Conservation (phyloP, 1,140 invertebrate species). For the honey bee (Apis mellifera) region Amel_HAv3.1 CM009946.2:6658501-6659000, state of each 20-base stretch:
- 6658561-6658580: not conserved
- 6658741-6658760: slow-evolving; percentile 7
- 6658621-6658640: too few species aligned
- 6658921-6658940: too few species aligned
- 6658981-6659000: not conserved
- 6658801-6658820: not conserved
- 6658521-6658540: too few species aligned
- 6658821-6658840: not conserved
- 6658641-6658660: not conserved
- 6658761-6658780: not conserved
- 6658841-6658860: not conserved
- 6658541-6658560: not conserved
- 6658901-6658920: too few species aligned
- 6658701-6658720: not conserved
- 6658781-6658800: not conserved
- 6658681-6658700: not conserved
- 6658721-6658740: slow-evolving; percentile 13
- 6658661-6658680: not conserved
- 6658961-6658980: too few species aligned
- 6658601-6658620: too few species aligned
- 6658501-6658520: not conserved
- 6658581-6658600: too few species aligned
- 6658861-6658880: not conserved
- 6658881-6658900: too few species aligned
- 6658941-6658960: too few species aligned